Base-by-base conservation (phyloP, 2,113 vertebrate genomes). In the Oncorhynchus nerka region DNA sequence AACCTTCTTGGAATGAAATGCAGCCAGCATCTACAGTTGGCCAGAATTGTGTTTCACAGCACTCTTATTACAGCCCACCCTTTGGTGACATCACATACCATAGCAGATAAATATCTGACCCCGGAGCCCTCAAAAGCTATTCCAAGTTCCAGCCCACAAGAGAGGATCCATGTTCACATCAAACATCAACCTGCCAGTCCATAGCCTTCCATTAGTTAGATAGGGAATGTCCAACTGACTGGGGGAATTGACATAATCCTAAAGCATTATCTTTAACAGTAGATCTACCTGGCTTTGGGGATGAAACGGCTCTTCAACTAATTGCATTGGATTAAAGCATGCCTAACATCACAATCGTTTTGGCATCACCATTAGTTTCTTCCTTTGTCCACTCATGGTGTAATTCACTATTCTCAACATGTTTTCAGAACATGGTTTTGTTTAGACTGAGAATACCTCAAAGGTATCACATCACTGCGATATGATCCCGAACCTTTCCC, bases 391-490 rank as follows among this genome's bases (percentile, higher is more conserved):
- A 49, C 24, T 45, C 19, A 48, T 48, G 20, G 34, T 48, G 1
- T 45, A 8, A 19, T 4, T 70, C 15, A 49, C 11, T 79, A 30
- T 16, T 75, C 69, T 5, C 32, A 48, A 24, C 19, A 73, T 48
- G 66, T 82, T 78, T 78, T 34, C 16, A 51, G 65, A 85, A 71
- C 65, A 71, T 79, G 76, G 71, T 68, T 75, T 72, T 45, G 75
- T 48, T 81, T 82, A 84, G 81, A 57, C 84, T 39, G 4, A 64
- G 65, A 89, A 82, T 70, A 83, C 79, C 75, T 82, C 22, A 77
- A 80, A 79, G 78, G 73, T 93, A 89, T 94, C 90, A 88, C 77
- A 79, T 93, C 91, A 87, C 92, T 74, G 77, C 57, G 83, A 87
- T 82, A 82, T 87, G 84, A 74, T 78, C 69, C 70, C 28, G 6